Percentiles rank a stretch among this genome's conserved stretches.
Conservation (phyloP, 2,888 invertebrate species). For the Papilio gigon region DNA sequence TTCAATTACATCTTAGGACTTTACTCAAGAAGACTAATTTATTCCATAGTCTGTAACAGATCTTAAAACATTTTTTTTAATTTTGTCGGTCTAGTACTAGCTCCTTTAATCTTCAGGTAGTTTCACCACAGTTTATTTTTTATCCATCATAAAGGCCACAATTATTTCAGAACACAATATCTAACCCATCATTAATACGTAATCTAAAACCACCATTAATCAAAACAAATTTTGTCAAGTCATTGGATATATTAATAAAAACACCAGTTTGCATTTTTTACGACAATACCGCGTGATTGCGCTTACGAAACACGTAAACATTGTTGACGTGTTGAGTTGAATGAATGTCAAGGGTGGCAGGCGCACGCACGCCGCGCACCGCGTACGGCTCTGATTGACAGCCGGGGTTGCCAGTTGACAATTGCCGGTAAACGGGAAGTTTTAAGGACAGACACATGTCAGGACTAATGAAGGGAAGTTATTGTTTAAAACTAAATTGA, state of each 20-base stretch:
- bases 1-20: too few species aligned
- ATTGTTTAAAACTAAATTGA: too few species aligned
- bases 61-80: not conserved
- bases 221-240: slow-evolving; percentile 23
- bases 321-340: slow-evolving; percentile 29
- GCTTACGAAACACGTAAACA: slow-evolving; percentile 32
- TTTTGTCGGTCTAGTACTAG: not conserved
- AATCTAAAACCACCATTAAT: slow-evolving; percentile 3
- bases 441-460: slow-evolving; percentile 9
- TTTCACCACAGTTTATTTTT: not conserved
- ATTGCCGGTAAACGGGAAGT: slow-evolving; percentile 8
- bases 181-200: not conserved
- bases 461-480: not conserved
- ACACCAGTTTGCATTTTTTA: slow-evolving; percentile 12
- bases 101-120: too few species aligned
- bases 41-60: not conserved
- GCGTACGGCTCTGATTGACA: slow-evolving; percentile 23
- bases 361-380: slow-evolving; percentile 16
- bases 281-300: slow-evolving; percentile 25
- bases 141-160: not conserved
- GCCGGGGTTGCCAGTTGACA: slow-evolving; percentile 10
- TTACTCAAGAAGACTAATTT: not conserved
- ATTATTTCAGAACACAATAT: not conserved
- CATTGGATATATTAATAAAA: slow-evolving; percentile 22
- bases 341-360: slow-evolving; percentile 39